Evolutionary conservation across 2,113 vertebrate genomes (phyloP).

Genomic region (Gracilinanus agilis): DNA sequence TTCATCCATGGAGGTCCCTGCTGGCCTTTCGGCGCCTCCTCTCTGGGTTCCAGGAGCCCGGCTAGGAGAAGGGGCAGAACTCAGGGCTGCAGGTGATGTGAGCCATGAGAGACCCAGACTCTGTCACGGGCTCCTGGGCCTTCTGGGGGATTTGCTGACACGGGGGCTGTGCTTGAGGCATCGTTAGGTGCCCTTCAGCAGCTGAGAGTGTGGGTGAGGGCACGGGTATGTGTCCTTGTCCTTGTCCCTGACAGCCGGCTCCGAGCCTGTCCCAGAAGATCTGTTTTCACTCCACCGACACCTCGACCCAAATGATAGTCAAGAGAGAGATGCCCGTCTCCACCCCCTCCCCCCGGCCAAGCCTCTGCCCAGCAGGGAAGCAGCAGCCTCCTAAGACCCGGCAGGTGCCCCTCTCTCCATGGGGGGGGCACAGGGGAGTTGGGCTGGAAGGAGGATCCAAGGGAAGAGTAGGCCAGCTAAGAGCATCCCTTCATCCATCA

Average conservation of each 20-base stretch:
- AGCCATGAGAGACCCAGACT: not conserved
- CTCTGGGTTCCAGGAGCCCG: not conserved
- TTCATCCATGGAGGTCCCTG: not conserved
- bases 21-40: not conserved
- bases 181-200: constrained; percentile 32
- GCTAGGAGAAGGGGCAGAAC: not conserved
- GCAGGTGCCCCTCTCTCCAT: not conserved
- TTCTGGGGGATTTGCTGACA: fast-evolving
- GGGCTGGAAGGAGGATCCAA: not conserved
- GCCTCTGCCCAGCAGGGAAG: not conserved
- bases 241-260: constrained; percentile 81
- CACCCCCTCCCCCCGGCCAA: fast-evolving
- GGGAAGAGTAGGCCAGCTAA: not conserved
- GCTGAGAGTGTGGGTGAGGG: not conserved
- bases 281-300: constrained; percentile 84
- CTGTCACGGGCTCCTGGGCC: too few relatives aligned
- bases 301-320: constrained; percentile 85
- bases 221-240: constrained; percentile 55
- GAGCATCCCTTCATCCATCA: not conserved
- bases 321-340: constrained; percentile 22
- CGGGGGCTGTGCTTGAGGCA: constrained; percentile 21
- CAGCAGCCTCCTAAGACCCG: not conserved
- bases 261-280: constrained; percentile 88
- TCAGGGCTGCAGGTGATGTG: not conserved
- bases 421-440: not conserved